Evolutionary conservation across 2,888 invertebrate genomes (phyloP).

Genomic region (Morpho deidamia): DNA sequence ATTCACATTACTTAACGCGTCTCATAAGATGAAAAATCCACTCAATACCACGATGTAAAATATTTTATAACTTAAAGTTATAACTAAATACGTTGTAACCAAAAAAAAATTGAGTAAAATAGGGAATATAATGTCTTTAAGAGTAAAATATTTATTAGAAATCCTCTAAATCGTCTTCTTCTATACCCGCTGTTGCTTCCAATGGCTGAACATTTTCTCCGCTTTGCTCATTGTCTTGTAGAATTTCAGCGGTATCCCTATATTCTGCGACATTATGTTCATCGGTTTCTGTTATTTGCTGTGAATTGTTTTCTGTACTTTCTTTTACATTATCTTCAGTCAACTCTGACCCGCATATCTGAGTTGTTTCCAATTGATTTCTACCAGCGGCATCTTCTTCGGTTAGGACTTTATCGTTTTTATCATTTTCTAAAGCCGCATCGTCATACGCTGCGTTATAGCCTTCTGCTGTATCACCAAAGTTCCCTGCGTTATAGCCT

Average conservation of each 20-base stretch:
- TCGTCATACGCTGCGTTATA: slow-evolving; percentile 6
- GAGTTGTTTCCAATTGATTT: neutral
- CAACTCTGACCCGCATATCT: neutral
- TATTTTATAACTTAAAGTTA: no score
- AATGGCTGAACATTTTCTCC: neutral
- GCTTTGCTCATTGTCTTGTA: slow-evolving; percentile 1
- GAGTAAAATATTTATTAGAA: slow-evolving; percentile 29
- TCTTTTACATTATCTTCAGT: neutral
- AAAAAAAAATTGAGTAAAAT: no score
- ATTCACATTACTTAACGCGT: no score
- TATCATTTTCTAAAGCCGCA: slow-evolving; percentile 3
- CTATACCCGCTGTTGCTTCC: slow-evolving; percentile 23
- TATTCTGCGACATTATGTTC: neutral
- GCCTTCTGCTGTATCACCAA: neutral
- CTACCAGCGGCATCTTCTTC: slow-evolving; percentile 4
- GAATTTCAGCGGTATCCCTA: neutral
- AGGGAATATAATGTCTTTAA: neutral
- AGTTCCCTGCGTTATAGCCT: neutral
- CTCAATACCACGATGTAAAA: no score
- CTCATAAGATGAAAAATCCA: no score
- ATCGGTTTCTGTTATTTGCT: slow-evolving; percentile 5
- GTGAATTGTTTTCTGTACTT: neutral
- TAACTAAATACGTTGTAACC: no score
- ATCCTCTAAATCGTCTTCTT: slow-evolving; percentile 52
- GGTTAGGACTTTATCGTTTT: slow-evolving; percentile 8